Evolutionary conservation across 2,888 invertebrate genomes (phyloP), one percentile per base, ranked within the genome.

Genomic region (Tetrapedia diversipes): DNA sequence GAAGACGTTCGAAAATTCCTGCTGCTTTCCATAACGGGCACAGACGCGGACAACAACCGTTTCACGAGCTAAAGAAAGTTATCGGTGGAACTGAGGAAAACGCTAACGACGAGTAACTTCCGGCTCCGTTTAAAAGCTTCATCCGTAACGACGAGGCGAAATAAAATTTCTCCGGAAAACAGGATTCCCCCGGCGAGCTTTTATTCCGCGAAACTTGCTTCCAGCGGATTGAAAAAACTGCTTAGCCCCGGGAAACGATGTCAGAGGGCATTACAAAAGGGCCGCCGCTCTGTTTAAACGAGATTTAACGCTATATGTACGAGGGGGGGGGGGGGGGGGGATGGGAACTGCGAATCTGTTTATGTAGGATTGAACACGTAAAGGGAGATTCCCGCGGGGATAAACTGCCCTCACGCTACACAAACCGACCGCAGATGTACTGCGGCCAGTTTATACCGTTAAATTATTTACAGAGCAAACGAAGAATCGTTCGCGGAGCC

Each of bases 301-400:
- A 24, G 45, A 60, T 60, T 60, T 60, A 32, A 34, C 32, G 45
- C 16, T 32, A 34, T n/a, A n/a, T n/a, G n/a, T n/a, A n/a, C n/a
- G n/a, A n/a, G n/a, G n/a, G n/a, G n/a, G n/a, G n/a, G n/a, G n/a
- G n/a, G n/a, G n/a, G n/a, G n/a, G n/a, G n/a, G n/a, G n/a, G n/a
- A n/a, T 8, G 32, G 32, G 22, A 54, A 66, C 43, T 63, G 32
- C 56, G 41, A 43, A 47, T 68, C 45, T 61, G 47, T 43, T 76
- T 77, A 56, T 61, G n/a, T 49, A 54, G 45, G 67, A 76, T 66
- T 76, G 77, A 76, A 76, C 45, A 49, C 59, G 74, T 41, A 76
- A 76, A 76, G 76, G 47, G 41, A 56, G 53, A 57, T 54, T 56
- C 66, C 56, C 66, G 56, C 41, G 24, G 22, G 29, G 54, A 77